Base-by-base conservation (phyloP, 1,140 invertebrate genomes). In the Reticulitermes speratus region DNA sequence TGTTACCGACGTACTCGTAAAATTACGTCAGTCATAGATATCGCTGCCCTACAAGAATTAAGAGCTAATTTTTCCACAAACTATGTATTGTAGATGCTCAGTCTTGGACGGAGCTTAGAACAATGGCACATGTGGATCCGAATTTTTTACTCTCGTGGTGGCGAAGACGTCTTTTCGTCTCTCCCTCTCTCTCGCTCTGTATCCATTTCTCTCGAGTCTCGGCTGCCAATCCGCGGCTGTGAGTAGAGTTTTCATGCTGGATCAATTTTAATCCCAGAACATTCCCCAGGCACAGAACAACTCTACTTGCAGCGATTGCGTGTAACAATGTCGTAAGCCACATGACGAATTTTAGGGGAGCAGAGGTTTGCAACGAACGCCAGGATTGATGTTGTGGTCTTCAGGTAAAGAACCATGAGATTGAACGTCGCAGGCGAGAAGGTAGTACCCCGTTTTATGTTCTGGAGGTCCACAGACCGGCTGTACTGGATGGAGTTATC, bases 191-290 rank as follows among this genome's bases (percentile, higher is more conserved):
- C 11, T 30, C 65, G n/a, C 59, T 75, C 65, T 5, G 25, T 75
- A 1, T n/a, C n/a, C n/a, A 25, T 23, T 12, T 7, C 59, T 75
- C 65, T 75, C n/a, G 25, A 30, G 25, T 30, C n/a, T 75, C 25
- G 6, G 0, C 65, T 75, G 25, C 30, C 65, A 75, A 75, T 75
- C 65, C 65, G 65, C 65, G n/a, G n/a, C 65, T 75, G 65, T 75
- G 65, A 30, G 65, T 30, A 75, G 65, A 75, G 65, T 75, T 75
- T 75, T 75, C 65, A 75, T n/a, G 65, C 65, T 14, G 65, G 65
- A 75, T 75, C 65, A 75, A 75, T 75, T 75, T 75, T 75, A 75
- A 75, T 75, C 65, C 65, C 65, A 75, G 65, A 75, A 75, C 25
- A 75, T 75, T 75, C 65, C 65, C 65, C 25, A 75, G 65, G 65